These are phyloP conservation scores for Chamaea fasciata DNA, from an alignment of 2,113 vertebrate genomes.

Conservation along the genomic window DNA sequence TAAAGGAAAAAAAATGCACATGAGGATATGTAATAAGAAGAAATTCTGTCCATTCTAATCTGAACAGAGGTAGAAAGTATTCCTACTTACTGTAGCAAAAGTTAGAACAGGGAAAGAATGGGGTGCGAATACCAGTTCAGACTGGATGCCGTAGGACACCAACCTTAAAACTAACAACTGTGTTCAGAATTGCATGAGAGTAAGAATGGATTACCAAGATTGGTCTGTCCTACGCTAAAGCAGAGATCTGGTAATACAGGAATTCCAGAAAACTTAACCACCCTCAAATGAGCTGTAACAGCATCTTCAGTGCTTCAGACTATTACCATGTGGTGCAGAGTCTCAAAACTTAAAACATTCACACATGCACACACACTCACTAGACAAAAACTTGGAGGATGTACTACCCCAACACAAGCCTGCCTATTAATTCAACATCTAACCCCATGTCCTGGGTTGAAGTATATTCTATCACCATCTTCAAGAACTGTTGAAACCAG, in stretches of 20 bases:
- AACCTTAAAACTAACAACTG: background rate
- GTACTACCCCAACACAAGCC: background rate
- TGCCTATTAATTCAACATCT: background rate
- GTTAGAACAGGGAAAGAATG: background rate
- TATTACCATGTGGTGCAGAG: background rate
- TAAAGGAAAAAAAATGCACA: background rate
- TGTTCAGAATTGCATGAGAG: background rate
- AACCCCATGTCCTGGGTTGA: no score
- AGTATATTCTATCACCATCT: no score
- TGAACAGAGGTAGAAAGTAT: background rate
- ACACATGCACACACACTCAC: background rate
- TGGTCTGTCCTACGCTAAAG: background rate
- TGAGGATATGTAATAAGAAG: background rate
- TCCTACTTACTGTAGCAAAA: background rate
- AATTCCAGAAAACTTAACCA: background rate
- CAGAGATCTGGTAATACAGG: background rate
- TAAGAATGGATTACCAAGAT: background rate
- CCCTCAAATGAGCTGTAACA: background rate
- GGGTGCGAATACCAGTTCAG: background rate
- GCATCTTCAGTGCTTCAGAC: background rate
- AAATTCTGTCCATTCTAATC: background rate
- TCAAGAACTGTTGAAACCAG: no score
- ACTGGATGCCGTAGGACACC: background rate
- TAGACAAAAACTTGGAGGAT: background rate
- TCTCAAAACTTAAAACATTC: background rate